Evolutionary conservation across 2,888 invertebrate species (phyloP).

Genomic region (Serrognathus titanus): DNA sequence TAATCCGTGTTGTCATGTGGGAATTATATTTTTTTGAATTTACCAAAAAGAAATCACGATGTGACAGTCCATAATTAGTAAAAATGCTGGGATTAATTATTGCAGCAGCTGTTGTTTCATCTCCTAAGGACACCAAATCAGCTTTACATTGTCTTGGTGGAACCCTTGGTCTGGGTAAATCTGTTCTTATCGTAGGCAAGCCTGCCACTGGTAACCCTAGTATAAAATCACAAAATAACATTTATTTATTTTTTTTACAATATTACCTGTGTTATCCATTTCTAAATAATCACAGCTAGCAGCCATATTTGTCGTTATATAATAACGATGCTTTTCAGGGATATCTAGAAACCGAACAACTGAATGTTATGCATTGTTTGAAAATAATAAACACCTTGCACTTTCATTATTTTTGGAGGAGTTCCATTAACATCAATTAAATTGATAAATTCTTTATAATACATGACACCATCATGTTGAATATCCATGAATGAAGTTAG

Average conservation of each 20-base stretch:
- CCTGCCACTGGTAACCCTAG: constrained; percentile 37
- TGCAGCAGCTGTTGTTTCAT: constrained; percentile 40
- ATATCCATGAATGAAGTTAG: constrained; percentile 51
- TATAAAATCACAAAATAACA: neutral
- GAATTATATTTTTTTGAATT: neutral
- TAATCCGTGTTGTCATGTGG: neutral
- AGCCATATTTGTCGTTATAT: constrained; percentile 36
- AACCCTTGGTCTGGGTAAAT: constrained; percentile 31
- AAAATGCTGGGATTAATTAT: constrained; percentile 49
- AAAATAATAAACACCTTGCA: neutral
- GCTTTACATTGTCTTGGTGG: constrained; percentile 35
- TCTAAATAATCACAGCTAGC: constrained; percentile 36
- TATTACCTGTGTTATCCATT: constrained; percentile 39
- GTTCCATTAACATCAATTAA: constrained; percentile 49
- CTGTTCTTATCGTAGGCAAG: constrained; percentile 35
- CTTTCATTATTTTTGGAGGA: neutral
- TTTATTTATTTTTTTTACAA: neutral
- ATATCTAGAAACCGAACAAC: constrained; percentile 31
- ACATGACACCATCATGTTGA: constrained; percentile 49
- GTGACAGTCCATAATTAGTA: constrained; percentile 45
- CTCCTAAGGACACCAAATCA: constrained; percentile 38
- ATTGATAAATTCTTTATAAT: constrained; percentile 53
- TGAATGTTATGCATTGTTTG: neutral
- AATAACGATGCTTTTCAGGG: constrained; percentile 36
- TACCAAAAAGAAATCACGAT: constrained; percentile 47